Base-by-base conservation (phyloP, 1,140 invertebrate genomes). In the Scylla paramamosain region DNA sequence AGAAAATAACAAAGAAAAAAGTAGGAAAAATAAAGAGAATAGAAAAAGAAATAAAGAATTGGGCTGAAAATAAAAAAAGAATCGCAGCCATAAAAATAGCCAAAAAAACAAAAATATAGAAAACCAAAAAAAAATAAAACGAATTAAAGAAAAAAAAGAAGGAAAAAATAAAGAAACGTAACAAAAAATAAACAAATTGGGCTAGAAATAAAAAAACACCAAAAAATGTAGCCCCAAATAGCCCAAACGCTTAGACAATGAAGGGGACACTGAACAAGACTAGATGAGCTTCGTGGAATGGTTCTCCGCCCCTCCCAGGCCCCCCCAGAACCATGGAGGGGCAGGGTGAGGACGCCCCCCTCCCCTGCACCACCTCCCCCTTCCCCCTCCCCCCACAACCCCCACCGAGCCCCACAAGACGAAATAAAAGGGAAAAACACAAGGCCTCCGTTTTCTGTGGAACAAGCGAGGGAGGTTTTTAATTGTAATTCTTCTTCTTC, bases 301-400 rank as follows among this genome's bases (percentile, higher is more conserved):
- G 39, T 46, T 77, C 31, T 84, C 20, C 86, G 86, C 31, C 84
- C 52, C 83, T 46, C 32, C 48, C 32, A 52, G 46, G 86, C 67
- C 86, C 93, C 84, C 39, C 29, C 39, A 48, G 59, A 86, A 39
- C n/a, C 86, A 94, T 94, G 93, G 93, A 94, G 93, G 93, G 93
- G 84, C 93, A 94, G 93, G 93, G 32, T 89, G 93, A 94, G 93
- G 59, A 32, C 29, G 93, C 87, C 86, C 84, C 46, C 82, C 31
- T 29, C 86, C 31, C 92, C 48, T 59, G 83, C 92, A 29, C 87
- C 46, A 29, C 87, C 84, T 20, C 28, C 48, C 25, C 29, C 86
- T 59, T 48, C 87, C 52, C 93, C 31, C 12, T 46, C 84, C 46
- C 84, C 25, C 29, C 84, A 12, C 16, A 16, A 20, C 77, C 83